These are phyloP conservation scores for Bombyx huttoni DNA, from an alignment of 2,888 invertebrate genomes.

Conservation along the genomic window DNA sequence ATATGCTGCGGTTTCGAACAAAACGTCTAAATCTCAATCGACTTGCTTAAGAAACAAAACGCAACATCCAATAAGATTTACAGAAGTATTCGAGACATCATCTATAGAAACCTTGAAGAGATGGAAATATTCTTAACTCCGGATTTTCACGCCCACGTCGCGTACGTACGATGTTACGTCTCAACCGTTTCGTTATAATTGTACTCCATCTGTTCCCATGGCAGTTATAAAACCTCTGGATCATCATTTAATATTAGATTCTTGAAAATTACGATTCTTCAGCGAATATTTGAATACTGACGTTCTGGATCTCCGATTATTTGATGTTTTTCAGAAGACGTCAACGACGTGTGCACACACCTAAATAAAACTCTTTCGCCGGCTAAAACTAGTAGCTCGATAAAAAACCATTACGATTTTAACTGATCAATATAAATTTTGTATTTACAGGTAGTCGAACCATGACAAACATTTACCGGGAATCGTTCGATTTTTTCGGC, in stretches of 20 bases:
- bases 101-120: conserved; percentile 1
- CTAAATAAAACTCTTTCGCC: no score
- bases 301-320: no score
- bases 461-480: neutral
- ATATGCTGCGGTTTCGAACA: neutral
- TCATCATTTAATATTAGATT: neutral
- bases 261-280: neutral
- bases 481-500: neutral
- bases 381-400: no score
- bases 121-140: conserved; percentile 39
- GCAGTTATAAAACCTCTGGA: conserved; percentile 8
- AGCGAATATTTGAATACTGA: no score
- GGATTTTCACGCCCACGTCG: conserved; percentile 34
- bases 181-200: neutral
- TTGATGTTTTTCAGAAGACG: no score
- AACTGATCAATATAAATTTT: neutral
- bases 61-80: neutral
- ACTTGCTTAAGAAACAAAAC: neutral
- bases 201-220: conserved; percentile 26
- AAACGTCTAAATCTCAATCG: neutral
- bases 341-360: no score
- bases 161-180: neutral
- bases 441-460: neutral
- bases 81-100: neutral
- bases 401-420: neutral